phyloP scores from a whole-genome alignment of 2,888 invertebrate genomes.

The Athetis lepigone region DNA sequence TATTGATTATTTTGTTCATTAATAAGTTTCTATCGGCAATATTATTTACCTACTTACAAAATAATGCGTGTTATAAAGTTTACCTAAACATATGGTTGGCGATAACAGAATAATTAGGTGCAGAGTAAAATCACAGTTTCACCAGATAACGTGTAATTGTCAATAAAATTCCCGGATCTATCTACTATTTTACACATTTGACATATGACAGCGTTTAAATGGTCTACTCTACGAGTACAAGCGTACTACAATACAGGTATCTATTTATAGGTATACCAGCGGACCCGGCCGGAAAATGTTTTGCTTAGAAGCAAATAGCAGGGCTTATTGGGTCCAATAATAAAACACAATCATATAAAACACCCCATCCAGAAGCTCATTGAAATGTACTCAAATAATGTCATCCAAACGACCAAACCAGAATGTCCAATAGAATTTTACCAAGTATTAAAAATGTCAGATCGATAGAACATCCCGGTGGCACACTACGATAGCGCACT shows the following conservation, averaged over 20 bases:
- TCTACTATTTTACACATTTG: neutral
- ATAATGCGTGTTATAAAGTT: slow-evolving; percentile 18
- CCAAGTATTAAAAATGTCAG: neutral
- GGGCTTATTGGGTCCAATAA: too few species aligned
- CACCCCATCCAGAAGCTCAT: too few species aligned
- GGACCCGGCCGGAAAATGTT: too few species aligned
- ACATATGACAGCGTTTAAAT: too few species aligned
- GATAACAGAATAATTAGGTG: slow-evolving; percentile 37
- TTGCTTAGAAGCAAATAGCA: too few species aligned
- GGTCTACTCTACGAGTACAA: too few species aligned
- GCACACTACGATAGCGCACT: slow-evolving; percentile 21
- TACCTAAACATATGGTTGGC: slow-evolving; percentile 21
- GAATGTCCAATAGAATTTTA: neutral
- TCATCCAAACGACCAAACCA: too few species aligned
- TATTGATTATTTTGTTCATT: slow-evolving; percentile 2
- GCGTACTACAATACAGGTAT: too few species aligned
- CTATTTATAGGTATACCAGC: too few species aligned
- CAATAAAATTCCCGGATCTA: slow-evolving; percentile 8
- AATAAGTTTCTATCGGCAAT: slow-evolving; percentile 6
- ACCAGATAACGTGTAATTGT: slow-evolving; percentile 2
- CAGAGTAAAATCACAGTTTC: slow-evolving; percentile 2
- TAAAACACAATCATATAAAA: too few species aligned
- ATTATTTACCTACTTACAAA: slow-evolving; percentile 14
- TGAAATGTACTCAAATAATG: too few species aligned
- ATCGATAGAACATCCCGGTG: slow-evolving; percentile 11